A percentile compares a stretch with the other conserved stretches of the same genome.
These are phyloP conservation scores for Oxyscelio sp. DNA, from an alignment of 2,888 invertebrate genomes.

Conservation along the genomic window DNA sequence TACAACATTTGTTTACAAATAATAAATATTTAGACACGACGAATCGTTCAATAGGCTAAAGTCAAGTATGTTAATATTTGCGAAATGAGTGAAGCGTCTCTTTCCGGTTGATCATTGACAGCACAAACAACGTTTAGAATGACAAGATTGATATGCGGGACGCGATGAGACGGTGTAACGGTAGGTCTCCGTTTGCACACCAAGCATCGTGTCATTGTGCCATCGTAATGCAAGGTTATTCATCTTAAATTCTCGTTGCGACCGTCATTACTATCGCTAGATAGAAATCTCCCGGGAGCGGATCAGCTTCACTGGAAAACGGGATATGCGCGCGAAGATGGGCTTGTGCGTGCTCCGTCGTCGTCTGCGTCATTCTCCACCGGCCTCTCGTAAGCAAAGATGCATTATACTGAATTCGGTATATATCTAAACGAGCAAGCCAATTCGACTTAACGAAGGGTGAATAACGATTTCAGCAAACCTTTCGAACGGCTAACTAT, in stretches of 20 bases:
- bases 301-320: conserved; percentile 74
- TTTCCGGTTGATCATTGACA: conserved; percentile 73
- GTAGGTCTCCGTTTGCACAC: conserved; percentile 85
- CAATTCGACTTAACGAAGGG: conserved; percentile 73
- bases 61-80: conserved; percentile 46
- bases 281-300: conserved; percentile 84
- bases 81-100: conserved; percentile 40
- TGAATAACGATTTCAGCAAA: conserved; percentile 72
- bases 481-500: conserved; percentile 63
- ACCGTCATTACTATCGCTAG: conserved; percentile 87
- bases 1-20: neutral
- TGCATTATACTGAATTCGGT: conserved; percentile 71
- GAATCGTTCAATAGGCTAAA: neutral
- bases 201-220: conserved; percentile 86
- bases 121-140: conserved; percentile 61
- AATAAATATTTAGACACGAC: neutral
- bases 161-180: conserved; percentile 86
- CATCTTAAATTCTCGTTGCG: conserved; percentile 87
- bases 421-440: conserved; percentile 73
- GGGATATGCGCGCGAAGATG: conserved; percentile 75
- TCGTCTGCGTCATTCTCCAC: conserved; percentile 58
- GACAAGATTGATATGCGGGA: conserved; percentile 85
- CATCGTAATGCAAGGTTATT: conserved; percentile 88
- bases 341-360: conserved; percentile 69
- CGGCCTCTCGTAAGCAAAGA: conserved; percentile 71